Percentiles rank a stretch among this genome's conserved stretches.
These are phyloP conservation scores for Bombus vancouverensis DNA, from an alignment of 1,140 invertebrate genomes.

Conservation along the genomic window DNA sequence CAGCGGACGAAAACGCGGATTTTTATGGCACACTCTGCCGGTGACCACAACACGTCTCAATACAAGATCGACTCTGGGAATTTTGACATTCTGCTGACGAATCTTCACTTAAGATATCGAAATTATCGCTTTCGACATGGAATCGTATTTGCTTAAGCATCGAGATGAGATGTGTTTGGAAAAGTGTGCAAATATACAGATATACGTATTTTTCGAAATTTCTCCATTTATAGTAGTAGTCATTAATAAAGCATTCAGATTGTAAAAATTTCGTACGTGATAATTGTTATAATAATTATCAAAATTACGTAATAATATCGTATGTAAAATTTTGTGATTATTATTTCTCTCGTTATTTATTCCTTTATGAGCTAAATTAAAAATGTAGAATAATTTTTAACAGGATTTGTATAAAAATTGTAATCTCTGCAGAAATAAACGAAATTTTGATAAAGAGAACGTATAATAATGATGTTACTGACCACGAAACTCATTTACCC, in stretches of 20 bases:
- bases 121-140: neutral
- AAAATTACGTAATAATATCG: no score
- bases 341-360: neutral
- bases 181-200: no score
- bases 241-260: no score
- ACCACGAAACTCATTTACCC: neutral
- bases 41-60: neutral
- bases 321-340: no score
- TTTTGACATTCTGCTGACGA: neutral
- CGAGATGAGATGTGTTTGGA: no score
- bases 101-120: no score
- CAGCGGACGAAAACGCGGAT: conserved; percentile 53
- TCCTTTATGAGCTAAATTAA: neutral
- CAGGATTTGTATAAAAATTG: neutral
- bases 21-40: conserved; percentile 59
- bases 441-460: neutral
- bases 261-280: no score
- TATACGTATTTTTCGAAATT: neutral
- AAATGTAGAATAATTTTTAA: neutral
- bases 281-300: no score
- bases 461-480: neutral
- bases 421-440: neutral
- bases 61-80: neutral
- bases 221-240: neutral
- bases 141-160: neutral